phyloP scores from a whole-genome alignment of 2,888 invertebrate genomes.

The Dryomyza anilis region DNA sequence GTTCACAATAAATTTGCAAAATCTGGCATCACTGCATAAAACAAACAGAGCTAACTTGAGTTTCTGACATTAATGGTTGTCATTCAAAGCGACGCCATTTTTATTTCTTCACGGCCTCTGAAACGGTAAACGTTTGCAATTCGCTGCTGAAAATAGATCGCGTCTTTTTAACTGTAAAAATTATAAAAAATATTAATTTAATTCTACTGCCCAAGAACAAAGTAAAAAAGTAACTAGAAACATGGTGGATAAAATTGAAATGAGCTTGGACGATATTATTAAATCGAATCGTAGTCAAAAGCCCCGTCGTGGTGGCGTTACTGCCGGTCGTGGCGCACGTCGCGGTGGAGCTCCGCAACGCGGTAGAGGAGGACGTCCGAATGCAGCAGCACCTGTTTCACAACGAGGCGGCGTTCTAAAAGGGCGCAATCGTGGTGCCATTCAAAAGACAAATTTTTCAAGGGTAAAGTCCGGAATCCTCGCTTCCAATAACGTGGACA shows the following conservation, averaged over 20 bases:
- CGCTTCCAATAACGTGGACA: background rate
- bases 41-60: too few relatives aligned
- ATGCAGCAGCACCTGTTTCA: constrained; percentile 53
- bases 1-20: too few relatives aligned
- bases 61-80: background rate
- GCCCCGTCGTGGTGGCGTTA: constrained; percentile 68
- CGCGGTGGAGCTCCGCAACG: constrained; percentile 66
- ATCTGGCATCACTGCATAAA: too few relatives aligned
- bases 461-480: constrained; percentile 53
- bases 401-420: constrained; percentile 65
- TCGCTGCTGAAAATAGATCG: too few relatives aligned
- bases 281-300: constrained; percentile 71
- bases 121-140: background rate
- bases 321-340: constrained; percentile 59
- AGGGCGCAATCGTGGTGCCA: constrained; percentile 73
- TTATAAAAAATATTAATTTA: background rate
- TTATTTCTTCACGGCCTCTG: background rate
- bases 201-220: background rate
- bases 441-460: constrained; percentile 62
- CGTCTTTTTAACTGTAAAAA: background rate
- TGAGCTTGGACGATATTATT: constrained; percentile 96
- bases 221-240: too few relatives aligned
- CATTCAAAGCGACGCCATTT: background rate
- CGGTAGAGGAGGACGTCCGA: constrained; percentile 64
- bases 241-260: constrained; percentile 85